phyloP scores from a whole-genome alignment of 2,797 vertebrate genomes.

The Anabas testudineus region DNA sequence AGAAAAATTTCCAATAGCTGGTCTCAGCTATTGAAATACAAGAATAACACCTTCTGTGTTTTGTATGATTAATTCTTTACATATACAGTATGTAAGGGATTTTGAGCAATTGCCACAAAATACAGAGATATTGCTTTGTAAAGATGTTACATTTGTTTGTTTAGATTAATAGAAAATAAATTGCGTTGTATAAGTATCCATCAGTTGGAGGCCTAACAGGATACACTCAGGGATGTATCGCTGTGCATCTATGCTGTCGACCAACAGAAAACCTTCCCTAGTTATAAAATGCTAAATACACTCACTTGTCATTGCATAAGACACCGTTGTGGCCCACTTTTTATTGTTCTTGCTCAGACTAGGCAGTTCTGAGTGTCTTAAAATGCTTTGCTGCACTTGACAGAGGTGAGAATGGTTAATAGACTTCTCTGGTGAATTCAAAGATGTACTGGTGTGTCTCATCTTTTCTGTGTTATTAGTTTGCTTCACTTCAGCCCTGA shows the following conservation, averaged over 20 bases:
- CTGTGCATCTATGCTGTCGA: neutral
- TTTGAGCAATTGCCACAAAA: no score
- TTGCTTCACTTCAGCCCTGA: conserved; percentile 54
- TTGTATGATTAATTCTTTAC: no score
- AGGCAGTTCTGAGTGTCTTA: conserved; percentile 29
- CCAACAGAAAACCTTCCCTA: conserved; percentile 3
- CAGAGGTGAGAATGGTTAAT: conserved; percentile 70
- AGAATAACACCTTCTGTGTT: no score
- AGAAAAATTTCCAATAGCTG: no score
- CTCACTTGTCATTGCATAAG: conserved; percentile 29
- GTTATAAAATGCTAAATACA: conserved; percentile 9
- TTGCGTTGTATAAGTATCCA: no score
- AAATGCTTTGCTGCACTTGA: conserved; percentile 58
- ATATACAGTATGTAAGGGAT: no score
- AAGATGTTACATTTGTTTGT: no score
- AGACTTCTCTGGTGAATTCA: conserved; percentile 57
- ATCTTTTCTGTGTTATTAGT: conserved; percentile 62
- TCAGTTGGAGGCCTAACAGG: no score
- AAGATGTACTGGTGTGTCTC: conserved; percentile 45
- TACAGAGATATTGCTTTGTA: no score
- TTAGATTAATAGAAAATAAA: no score
- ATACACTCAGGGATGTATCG: no score
- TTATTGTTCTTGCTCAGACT: conserved; percentile 42
- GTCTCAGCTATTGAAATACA: no score
- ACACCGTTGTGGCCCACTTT: conserved; percentile 54